These are phyloP conservation scores for Lordiphosa stackelbergi DNA, from an alignment of 1,140 invertebrate species.

Conservation along the genomic window DNA sequence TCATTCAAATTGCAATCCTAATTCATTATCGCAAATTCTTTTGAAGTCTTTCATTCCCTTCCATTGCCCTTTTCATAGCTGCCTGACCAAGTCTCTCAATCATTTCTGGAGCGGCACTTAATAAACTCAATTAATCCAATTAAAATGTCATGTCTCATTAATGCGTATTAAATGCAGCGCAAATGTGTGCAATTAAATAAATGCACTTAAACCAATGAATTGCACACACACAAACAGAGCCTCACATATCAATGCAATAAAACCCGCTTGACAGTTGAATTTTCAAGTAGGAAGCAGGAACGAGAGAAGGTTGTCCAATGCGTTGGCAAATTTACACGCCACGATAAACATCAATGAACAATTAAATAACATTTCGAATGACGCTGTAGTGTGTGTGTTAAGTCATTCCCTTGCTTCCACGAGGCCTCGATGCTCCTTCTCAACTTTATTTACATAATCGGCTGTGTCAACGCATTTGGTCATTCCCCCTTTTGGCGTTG, in stretches of 20 bases:
- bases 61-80: not conserved
- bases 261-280: slow-evolving; percentile 29
- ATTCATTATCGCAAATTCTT: too few species aligned
- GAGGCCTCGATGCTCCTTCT: slow-evolving; percentile 6
- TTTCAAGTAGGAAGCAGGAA: slow-evolving; percentile 6
- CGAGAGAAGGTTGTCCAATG: slow-evolving; percentile 2
- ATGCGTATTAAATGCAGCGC: slow-evolving; percentile 58
- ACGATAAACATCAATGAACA: slow-evolving; percentile 62
- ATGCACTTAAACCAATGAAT: slow-evolving; percentile 67
- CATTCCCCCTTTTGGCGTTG: slow-evolving; percentile 34
- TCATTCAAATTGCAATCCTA: too few species aligned
- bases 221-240: slow-evolving; percentile 13
- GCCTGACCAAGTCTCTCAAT: slow-evolving; percentile 6
- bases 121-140: slow-evolving; percentile 74
- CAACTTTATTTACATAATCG: slow-evolving; percentile 66
- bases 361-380: slow-evolving; percentile 57
- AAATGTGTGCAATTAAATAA: slow-evolving; percentile 73
- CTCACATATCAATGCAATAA: slow-evolving; percentile 20
- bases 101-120: slow-evolving; percentile 42
- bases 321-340: slow-evolving; percentile 53
- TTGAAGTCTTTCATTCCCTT: not conserved
- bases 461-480: slow-evolving; percentile 50
- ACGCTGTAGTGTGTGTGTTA: slow-evolving; percentile 11
- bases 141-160: slow-evolving; percentile 74
- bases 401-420: slow-evolving; percentile 4